Conservation (phyloP, 2,113 vertebrate species). For the Phaetusa simplex region DNA sequence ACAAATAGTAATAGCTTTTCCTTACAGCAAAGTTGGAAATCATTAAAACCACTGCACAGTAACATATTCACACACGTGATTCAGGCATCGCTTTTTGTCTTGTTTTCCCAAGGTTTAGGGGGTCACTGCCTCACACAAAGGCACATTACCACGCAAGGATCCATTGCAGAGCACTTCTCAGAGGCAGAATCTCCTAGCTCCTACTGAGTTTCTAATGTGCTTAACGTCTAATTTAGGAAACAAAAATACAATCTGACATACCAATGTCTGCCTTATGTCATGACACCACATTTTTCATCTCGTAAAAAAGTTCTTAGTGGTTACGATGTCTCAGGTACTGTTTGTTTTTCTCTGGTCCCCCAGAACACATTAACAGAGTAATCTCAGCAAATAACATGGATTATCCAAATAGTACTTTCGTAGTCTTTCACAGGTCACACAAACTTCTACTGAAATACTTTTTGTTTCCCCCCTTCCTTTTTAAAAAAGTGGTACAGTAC, state of each 20-base stretch:
- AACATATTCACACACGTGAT: neutral
- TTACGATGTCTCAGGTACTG: neutral
- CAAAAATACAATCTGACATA: constrained; percentile 47
- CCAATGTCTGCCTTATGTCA: constrained; percentile 6
- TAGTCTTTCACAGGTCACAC: neutral
- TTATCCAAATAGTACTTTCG: neutral
- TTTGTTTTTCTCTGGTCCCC: neutral
- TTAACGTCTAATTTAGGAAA: constrained; percentile 34
- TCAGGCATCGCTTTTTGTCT: neutral
- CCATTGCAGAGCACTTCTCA: neutral
- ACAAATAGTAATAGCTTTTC: neutral
- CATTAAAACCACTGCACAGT: neutral
- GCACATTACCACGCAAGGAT: neutral
- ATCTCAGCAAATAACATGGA: neutral
- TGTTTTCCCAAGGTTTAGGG: neutral
- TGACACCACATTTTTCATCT: constrained; percentile 4
- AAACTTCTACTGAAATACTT: neutral
- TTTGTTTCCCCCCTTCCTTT: neutral
- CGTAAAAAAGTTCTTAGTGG: neutral
- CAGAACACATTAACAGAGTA: neutral
- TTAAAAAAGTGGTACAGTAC: neutral
- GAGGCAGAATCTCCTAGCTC: neutral
- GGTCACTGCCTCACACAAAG: constrained; percentile 15
- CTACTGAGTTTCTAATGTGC: neutral
- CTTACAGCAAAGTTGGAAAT: neutral